Percentiles rank a stretch among this genome's conserved stretches.
phyloP scores from a whole-genome alignment of 1,140 invertebrate species.

The Pseudobourletiella spinata region DNA sequence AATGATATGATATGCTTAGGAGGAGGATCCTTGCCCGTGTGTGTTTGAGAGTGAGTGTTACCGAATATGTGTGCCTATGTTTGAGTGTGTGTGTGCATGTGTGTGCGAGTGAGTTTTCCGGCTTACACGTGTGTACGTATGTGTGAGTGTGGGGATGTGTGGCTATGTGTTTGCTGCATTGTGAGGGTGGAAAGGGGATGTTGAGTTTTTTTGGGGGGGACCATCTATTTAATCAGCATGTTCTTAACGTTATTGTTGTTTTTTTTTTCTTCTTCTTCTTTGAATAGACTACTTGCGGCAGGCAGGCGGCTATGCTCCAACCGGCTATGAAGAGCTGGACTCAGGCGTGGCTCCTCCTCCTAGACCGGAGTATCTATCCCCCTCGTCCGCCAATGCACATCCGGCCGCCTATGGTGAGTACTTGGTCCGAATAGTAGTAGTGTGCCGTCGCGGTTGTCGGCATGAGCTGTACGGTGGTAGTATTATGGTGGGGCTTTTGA shows the following conservation, averaged over 20 bases:
- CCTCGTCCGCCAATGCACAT: slow-evolving; percentile 56
- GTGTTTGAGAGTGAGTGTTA: background rate
- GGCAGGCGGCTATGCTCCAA: slow-evolving; percentile 45
- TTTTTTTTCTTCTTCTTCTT: too few relatives aligned
- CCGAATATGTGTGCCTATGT: background rate
- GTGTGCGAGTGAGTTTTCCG: background rate
- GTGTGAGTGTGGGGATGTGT: too few relatives aligned
- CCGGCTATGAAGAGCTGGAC: slow-evolving; percentile 58
- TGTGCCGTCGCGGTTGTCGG: background rate
- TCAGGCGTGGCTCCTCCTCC: slow-evolving; percentile 51
- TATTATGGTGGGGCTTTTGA: too few relatives aligned
- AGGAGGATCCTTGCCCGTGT: too few relatives aligned
- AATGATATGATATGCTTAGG: too few relatives aligned
- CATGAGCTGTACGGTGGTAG: too few relatives aligned
- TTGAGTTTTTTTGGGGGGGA: too few relatives aligned
- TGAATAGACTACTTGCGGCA: slow-evolving; percentile 51
- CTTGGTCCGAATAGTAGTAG: background rate
- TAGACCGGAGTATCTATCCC: slow-evolving; percentile 60
- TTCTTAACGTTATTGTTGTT: too few relatives aligned
- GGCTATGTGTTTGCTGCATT: too few relatives aligned
- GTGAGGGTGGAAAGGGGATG: too few relatives aligned
- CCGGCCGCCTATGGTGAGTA: slow-evolving; percentile 52
- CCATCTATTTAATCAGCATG: too few relatives aligned
- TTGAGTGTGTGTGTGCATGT: background rate
- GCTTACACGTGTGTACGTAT: too few relatives aligned